A percentile compares a stretch with the other conserved stretches of the same genome.
phyloP scores from a whole-genome alignment of 2,888 invertebrate genomes.

The Caenorhabditis sp. region DNA sequence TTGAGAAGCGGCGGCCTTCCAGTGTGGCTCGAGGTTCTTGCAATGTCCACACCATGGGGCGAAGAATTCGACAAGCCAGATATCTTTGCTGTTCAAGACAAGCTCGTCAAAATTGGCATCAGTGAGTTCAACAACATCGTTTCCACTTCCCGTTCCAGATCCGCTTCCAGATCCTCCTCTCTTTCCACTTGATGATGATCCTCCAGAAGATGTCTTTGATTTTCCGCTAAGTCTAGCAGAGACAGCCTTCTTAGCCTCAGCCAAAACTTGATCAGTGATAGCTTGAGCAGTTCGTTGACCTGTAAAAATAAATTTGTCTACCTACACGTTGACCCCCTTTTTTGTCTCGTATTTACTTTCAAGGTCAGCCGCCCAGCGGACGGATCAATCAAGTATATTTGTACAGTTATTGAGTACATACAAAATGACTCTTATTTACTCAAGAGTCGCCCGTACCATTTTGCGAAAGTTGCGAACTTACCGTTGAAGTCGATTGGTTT shows the following conservation, averaged over 20 bases:
- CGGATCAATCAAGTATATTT: constrained; percentile 1
- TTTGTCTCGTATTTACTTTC: not conserved
- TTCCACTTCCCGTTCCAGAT: constrained; percentile 47
- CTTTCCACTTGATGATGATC: constrained; percentile 25
- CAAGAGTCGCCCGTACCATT: not conserved
- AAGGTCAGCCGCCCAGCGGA: constrained; percentile 16
- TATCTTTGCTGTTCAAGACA: constrained; percentile 89
- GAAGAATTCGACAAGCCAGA: constrained; percentile 97
- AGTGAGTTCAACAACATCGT: constrained; percentile 87
- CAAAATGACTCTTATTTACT: not conserved
- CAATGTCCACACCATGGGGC: constrained; percentile 91
- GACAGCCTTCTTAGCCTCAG: constrained; percentile 78
- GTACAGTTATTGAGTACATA: constrained; percentile 35
- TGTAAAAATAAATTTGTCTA: constrained; percentile 8
- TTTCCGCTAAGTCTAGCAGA: constrained; percentile 62
- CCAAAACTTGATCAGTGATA: constrained; percentile 85
- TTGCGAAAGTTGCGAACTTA: constrained; percentile 19
- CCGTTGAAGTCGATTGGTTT: constrained; percentile 83
- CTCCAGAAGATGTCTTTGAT: constrained; percentile 15
- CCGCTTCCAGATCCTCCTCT: constrained; percentile 41
- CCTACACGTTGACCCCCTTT: not conserved
- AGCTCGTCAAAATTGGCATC: constrained; percentile 92
- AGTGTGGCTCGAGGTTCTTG: constrained; percentile 93
- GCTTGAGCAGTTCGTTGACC: constrained; percentile 81
- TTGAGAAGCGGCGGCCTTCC: constrained; percentile 91